A percentile compares a stretch with the other conserved stretches of the same genome.
Conservation (phyloP, 2,113 vertebrate species). For the Mungos mungo region DNA sequence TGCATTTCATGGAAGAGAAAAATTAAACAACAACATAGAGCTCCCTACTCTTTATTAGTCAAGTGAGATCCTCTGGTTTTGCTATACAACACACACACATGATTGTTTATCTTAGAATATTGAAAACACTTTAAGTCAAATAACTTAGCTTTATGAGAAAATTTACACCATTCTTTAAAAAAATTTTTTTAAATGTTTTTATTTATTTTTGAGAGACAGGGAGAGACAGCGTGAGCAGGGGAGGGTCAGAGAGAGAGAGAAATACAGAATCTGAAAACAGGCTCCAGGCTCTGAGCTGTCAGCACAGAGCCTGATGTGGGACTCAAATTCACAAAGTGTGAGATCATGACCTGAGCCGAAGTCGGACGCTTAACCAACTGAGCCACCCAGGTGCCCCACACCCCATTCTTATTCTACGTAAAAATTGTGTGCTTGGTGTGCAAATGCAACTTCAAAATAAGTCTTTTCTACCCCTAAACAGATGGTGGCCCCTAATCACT, state of each 20-base stretch:
- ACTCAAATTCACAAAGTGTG: too few relatives aligned
- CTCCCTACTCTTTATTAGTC: neutral
- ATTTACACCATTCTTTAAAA: neutral
- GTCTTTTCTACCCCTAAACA: neutral
- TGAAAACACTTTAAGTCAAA: neutral
- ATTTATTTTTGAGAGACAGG: too few relatives aligned
- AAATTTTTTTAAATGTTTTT: too few relatives aligned
- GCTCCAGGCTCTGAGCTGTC: too few relatives aligned
- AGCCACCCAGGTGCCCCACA: too few relatives aligned
- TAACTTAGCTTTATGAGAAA: slow-evolving; percentile 1
- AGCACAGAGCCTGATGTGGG: too few relatives aligned
- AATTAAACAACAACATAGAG: neutral
- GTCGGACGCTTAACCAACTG: too few relatives aligned
- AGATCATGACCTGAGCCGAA: too few relatives aligned
- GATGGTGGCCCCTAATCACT: neutral
- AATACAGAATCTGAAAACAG: too few relatives aligned
- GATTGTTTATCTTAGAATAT: neutral
- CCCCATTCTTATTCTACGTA: neutral
- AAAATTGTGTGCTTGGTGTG: neutral
- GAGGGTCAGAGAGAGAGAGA: too few relatives aligned
- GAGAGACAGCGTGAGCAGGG: too few relatives aligned
- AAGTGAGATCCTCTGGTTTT: neutral
- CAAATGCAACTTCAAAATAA: neutral
- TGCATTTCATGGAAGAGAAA: neutral
- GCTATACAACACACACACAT: neutral